Base-by-base conservation (phyloP, 2,888 invertebrate genomes). In the Pelosia muscerda region DNA sequence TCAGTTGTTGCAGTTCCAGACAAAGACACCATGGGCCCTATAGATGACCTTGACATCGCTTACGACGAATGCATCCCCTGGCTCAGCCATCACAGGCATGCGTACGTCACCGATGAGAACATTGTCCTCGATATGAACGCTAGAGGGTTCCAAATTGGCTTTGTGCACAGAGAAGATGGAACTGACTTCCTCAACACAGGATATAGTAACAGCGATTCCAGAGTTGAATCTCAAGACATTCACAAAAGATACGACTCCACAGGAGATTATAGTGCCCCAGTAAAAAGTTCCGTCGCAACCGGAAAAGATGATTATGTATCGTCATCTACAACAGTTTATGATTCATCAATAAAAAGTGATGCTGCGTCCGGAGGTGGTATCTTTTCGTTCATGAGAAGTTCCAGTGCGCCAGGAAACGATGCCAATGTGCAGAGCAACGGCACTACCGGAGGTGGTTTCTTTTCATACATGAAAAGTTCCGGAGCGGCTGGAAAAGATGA, bases 161-260 rank as follows among this genome's bases (percentile, higher is more conserved):
- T 54, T 2, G 10, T 0, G 19, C 31, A n/a, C 19, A 31, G 63
- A 19, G 63, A 53, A 63, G 63, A 63, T 63, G 63, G 63, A 23
- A 63, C 63, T 34, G 63, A 63, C 11, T 63, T 63, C 11, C 54
- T 63, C 26, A 22, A 19, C n/a, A 63, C 63, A 6, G 63, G 54
- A 54, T 54, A 53, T 10, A 54, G 59, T 8, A 28, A 6, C 11
- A 25, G 34, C 5, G 38, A n/a, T 31, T 26, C 28, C 42, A 23
- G 23, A 63, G 10, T 2, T 9, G 31, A 22, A 19, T 25, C 23
- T 54, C 49, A 62, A 22, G 49, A 62, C 22, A 53, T 22, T 13
- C 19, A 15, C 6, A 11, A 26, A 55, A 55, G 25, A 25, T 42
- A 19, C 3, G 55, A 55, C 3, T 55, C 55, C 11, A 23, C 42